Evolutionary conservation across 2,113 vertebrate genomes (phyloP).

Genomic region (Ivindomyrus marchei): DNA sequence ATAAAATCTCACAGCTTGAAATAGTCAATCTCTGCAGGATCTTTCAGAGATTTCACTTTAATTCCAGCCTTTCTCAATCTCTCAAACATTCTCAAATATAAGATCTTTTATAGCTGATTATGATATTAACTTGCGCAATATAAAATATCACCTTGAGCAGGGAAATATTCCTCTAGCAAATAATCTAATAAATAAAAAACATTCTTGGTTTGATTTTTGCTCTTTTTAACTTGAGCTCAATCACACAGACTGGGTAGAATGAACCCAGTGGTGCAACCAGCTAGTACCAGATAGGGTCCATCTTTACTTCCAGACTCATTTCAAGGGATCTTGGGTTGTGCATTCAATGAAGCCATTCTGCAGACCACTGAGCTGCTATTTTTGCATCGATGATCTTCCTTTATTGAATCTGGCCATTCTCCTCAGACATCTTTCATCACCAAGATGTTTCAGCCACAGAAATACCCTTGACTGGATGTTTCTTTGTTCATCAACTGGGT

Average conservation of each 20-base stretch:
- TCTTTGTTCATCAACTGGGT: background rate
- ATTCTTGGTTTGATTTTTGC: background rate
- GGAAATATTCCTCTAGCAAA: background rate
- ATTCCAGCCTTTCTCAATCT: background rate
- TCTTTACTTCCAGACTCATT: background rate
- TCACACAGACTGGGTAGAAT: background rate
- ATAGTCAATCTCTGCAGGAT: background rate
- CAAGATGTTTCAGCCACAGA: background rate
- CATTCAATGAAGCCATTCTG: background rate
- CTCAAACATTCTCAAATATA: background rate
- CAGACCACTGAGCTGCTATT: background rate
- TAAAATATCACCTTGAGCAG: background rate
- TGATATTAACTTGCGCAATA: background rate
- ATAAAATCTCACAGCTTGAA: background rate
- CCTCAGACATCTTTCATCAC: background rate
- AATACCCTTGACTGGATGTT: background rate
- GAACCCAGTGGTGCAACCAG: background rate
- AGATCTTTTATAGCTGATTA: background rate
- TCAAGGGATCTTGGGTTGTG: background rate
- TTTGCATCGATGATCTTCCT: background rate
- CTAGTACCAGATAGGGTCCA: background rate
- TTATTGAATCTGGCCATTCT: background rate
- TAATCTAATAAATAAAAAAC: background rate
- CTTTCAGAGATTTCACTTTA: background rate
- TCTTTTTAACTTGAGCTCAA: background rate